Conservation (phyloP, 2,888 invertebrate genomes). For the Chorisops tibialis region DNA sequence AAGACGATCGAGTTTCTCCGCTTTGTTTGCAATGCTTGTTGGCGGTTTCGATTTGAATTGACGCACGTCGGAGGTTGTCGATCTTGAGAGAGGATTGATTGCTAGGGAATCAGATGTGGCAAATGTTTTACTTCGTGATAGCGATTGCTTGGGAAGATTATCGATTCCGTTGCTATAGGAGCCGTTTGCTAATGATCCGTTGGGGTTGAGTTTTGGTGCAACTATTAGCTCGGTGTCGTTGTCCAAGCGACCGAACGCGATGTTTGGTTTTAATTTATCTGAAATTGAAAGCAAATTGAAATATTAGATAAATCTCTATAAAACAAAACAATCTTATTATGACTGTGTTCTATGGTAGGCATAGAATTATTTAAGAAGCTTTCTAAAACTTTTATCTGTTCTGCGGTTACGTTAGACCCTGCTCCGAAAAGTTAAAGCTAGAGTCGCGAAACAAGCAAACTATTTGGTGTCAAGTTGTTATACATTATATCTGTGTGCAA, state of each 20-base stretch:
- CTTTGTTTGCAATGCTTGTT: constrained; percentile 40
- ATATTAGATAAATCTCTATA: too few relatives aligned
- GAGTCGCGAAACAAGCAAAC: too few relatives aligned
- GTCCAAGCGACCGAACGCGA: constrained; percentile 57
- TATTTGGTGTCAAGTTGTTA: too few relatives aligned
- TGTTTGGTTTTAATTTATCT: constrained; percentile 51
- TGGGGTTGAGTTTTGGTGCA: constrained; percentile 44
- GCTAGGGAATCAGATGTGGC: constrained; percentile 12
- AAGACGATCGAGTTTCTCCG: constrained; percentile 47
- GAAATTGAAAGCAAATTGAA: too few relatives aligned
- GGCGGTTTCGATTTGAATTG: constrained; percentile 36
- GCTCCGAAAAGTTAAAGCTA: too few relatives aligned
- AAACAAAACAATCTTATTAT: too few relatives aligned
- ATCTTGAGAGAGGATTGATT: constrained; percentile 38
- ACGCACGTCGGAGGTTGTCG: constrained; percentile 43
- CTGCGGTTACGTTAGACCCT: too few relatives aligned
- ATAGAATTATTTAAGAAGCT: too few relatives aligned
- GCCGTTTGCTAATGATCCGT: not conserved
- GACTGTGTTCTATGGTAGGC: too few relatives aligned
- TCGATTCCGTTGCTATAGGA: not conserved
- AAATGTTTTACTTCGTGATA: constrained; percentile 34
- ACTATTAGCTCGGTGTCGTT: constrained; percentile 58
- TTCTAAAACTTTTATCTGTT: too few relatives aligned
- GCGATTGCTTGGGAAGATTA: not conserved
- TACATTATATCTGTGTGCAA: too few relatives aligned